Evolutionary conservation across 2,113 vertebrate species (phyloP), one percentile per base, ranked within the genome.

Genomic region (Psammodynastes pulverulentus): DNA sequence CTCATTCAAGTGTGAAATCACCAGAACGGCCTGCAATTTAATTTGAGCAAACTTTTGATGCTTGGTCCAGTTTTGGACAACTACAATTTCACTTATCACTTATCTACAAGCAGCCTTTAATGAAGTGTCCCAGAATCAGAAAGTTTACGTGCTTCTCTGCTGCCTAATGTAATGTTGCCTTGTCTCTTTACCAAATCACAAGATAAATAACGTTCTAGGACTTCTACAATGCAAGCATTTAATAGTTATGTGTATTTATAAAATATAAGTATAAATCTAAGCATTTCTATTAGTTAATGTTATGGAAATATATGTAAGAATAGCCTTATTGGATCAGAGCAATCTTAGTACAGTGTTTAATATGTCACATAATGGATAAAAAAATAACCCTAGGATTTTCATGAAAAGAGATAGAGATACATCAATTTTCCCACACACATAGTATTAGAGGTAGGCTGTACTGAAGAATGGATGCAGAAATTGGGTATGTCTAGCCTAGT

Each of bases 1-100:
- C 39, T 95, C 92, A 94, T 90, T 97, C 95, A 97, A 97, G 95
- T 95, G 95, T 96, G 92, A 97, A 97, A 95, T 94, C 0, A 86
- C 93, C 92, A 94, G 93, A 54, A 93, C 92, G 93, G 93, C 94
- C 96, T 96, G 93, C 97, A 97, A 96, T 2, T 94, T 95, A 96
- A 95, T 95, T 96, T 95, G 94, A 94, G 79, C 49, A 95, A 96
- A 94, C 10, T 92, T 95, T 93, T 94, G 94, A 93, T 95, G 96
- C 95, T 96, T 96, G 91, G 92, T 95, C 95, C 92, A 67, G 95
- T 96, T 95, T 96, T 79, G 45, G 94, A 84, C 72, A 94, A 95
- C 86, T 94, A 92, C 84, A 96, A 94, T 96, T 93, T 96, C 17
- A 52, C 91, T 95, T 95, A 56, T 94, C 84, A 93, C 86, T 93